Conservation (phyloP, 2,797 vertebrate species). For the Tapera naevia region DNA sequence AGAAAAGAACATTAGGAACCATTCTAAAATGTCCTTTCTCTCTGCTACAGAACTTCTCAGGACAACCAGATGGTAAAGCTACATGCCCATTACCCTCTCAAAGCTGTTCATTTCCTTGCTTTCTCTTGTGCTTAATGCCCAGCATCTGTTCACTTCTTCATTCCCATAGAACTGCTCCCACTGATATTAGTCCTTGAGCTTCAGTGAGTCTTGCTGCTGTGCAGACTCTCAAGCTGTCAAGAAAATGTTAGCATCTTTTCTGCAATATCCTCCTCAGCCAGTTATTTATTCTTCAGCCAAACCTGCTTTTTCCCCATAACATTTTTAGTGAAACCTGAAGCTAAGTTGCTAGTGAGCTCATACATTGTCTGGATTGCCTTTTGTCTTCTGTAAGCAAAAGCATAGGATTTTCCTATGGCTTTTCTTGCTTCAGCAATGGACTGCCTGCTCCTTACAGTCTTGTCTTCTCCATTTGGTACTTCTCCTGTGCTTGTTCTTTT, state of each 20-base stretch:
- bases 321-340: background rate
- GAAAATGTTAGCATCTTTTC: background rate
- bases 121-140: background rate
- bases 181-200: slow-evolving; percentile 16
- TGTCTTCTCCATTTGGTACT: background rate
- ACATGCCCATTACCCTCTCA: slow-evolving; percentile 13
- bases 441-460: background rate
- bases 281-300: background rate
- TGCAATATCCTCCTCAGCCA: background rate
- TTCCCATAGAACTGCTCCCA: background rate
- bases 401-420: background rate
- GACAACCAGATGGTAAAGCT: slow-evolving; percentile 37
- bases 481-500: background rate
- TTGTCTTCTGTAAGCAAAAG: background rate
- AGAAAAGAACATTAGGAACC: slow-evolving; percentile 7
- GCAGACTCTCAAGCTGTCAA: background rate
- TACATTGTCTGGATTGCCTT: background rate
- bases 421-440: background rate
- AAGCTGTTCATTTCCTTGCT: slow-evolving; percentile 5
- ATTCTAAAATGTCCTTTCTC: background rate
- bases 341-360: background rate
- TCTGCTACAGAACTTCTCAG: slow-evolving; percentile 26
- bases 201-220: background rate
- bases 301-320: background rate
- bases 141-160: slow-evolving; percentile 34